Conservation (phyloP, 1,140 invertebrate species). For the Hypothenemus hampei region DNA sequence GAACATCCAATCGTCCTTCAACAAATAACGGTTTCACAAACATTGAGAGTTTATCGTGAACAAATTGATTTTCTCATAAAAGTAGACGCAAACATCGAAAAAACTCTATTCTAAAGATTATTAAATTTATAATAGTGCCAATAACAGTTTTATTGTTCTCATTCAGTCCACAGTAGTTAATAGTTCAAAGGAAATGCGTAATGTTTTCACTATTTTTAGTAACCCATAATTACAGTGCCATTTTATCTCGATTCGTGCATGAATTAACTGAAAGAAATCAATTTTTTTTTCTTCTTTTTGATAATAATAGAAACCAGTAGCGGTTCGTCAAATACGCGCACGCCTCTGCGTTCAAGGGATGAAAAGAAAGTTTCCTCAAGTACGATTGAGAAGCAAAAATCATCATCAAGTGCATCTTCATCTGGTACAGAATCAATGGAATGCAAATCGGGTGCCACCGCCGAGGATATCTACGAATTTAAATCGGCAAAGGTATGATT, state of each 20-base stretch:
- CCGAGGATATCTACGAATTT: conserved; percentile 57
- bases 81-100: no score
- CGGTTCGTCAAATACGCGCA: conserved; percentile 34
- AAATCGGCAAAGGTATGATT: conserved; percentile 53
- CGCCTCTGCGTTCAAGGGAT: conserved; percentile 49
- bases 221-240: not conserved
- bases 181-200: not conserved
- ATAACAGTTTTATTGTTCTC: not conserved
- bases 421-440: conserved; percentile 32
- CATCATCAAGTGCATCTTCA: conserved; percentile 13
- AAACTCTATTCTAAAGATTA: no score
- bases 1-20: no score
- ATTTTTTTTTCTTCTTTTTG: no score
- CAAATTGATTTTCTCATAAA: no score
- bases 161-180: not conserved
- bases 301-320: conserved; percentile 38
- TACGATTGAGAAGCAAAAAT: conserved; percentile 31
- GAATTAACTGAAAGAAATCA: not conserved
- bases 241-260: not conserved
- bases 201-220: not conserved
- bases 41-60: no score
- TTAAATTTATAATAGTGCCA: not conserved
- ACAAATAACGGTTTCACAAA: no score
- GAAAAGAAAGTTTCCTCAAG: conserved; percentile 47
- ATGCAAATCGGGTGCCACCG: conserved; percentile 10